Evolutionary conservation across 2,797 vertebrate genomes (phyloP), one percentile per base, ranked within the genome.

Genomic region (Sparidentex hasta): DNA sequence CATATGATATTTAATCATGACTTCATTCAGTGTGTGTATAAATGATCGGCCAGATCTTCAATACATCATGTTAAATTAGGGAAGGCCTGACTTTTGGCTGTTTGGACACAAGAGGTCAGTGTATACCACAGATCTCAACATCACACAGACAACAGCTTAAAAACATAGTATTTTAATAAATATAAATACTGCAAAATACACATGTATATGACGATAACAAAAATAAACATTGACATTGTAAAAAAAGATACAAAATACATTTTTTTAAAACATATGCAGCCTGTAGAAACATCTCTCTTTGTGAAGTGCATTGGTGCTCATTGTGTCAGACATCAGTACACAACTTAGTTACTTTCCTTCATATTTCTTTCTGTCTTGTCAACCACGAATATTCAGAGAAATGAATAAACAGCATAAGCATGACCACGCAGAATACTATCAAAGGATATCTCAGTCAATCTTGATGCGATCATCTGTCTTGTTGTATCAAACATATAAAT

Each of bases 151-250:
- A 0, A 3, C 25, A 71, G 54, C 1, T 83, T 87, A 87, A 87
- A 90, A 86, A 86, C 74, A 80, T 66, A 86, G 50, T 65, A 81
- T 76, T 92, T 93, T 88, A 92, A 93, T 92, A 91, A 93, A 93
- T 93, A 91, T 84, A 88, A 88, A 90, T 85, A 87, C 59, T 69
- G 41, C 43, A 90, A 92, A 91, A 94, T 90, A 90, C 78, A 92
- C 69, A 72, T 81, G n/a, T 63, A 51, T 63, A 51, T 48, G 1
- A 27, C 44, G 66, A 57, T 65, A 71, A 86, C 50, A 84, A 78
- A 75, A 87, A 91, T 81, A 87, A 16, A 90, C 52, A 80, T 61
- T 23, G 61, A 13, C 68, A 84, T 17, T 61, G 44, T 59, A 81
- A 76, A 79, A 81, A 86, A 54, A 82, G 29, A 78, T 78, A 16